A percentile compares a stretch with the other conserved stretches of the same genome.
Conservation (phyloP, 2,888 invertebrate genomes). For the Oxystoma pomonae region DNA sequence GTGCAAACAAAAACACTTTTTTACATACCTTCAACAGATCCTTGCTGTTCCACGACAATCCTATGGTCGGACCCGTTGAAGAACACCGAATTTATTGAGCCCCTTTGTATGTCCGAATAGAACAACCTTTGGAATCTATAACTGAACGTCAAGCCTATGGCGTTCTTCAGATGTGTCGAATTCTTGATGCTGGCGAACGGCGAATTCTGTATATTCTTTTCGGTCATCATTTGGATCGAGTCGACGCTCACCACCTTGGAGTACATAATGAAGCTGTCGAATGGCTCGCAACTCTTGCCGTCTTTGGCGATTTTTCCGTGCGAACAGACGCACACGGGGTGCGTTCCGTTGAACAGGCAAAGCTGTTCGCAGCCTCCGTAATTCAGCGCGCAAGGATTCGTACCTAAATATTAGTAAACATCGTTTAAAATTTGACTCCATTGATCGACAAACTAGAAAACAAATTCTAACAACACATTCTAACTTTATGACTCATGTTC, state of each 20-base stretch:
- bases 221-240: constrained; percentile 72
- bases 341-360: constrained; percentile 66
- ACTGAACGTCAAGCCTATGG: constrained; percentile 76
- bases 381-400: constrained; percentile 59
- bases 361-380: constrained; percentile 76
- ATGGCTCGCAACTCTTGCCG: constrained; percentile 66
- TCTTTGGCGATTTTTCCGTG: constrained; percentile 70
- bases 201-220: constrained; percentile 69
- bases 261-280: constrained; percentile 78
- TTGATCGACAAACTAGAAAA: too few species aligned
- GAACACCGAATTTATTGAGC: constrained; percentile 74
- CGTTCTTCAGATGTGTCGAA: constrained; percentile 73
- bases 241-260: constrained; percentile 78
- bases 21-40: constrained; percentile 83
- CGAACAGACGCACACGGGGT: constrained; percentile 73
- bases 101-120: constrained; percentile 86
- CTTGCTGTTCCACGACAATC: constrained; percentile 68
- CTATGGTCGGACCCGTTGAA: constrained; percentile 75
- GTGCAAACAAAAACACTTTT: too few species aligned
- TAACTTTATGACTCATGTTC: too few species aligned
- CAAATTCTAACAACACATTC: too few species aligned
- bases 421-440: too few species aligned
- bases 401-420: constrained; percentile 47
- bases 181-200: constrained; percentile 72
- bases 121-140: constrained; percentile 66